phyloP scores from a whole-genome alignment of 2,113 vertebrate species.

The Potamarius usumacintae region DNA sequence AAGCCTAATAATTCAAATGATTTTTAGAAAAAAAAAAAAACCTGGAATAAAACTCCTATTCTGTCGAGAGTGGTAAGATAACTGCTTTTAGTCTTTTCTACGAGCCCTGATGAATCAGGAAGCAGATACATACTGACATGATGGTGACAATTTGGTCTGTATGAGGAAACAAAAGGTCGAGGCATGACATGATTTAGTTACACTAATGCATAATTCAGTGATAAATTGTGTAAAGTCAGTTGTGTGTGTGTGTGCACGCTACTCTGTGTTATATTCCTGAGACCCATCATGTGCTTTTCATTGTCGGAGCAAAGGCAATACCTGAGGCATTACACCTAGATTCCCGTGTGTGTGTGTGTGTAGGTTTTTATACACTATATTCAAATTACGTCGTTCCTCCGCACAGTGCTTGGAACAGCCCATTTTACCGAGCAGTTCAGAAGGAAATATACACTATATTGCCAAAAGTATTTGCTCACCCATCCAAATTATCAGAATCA shows the following conservation, averaged over 20 bases:
- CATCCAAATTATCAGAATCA: no score
- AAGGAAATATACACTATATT: no score
- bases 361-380: not conserved
- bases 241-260: slow-evolving; percentile 6
- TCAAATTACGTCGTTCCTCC: no score
- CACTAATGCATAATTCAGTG: slow-evolving; percentile 22
- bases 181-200: not conserved
- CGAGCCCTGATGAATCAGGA: not conserved
- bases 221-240: not conserved
- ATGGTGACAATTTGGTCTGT: not conserved
- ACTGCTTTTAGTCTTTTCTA: not conserved
- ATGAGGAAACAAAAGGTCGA: not conserved
- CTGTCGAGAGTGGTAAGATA: not conserved
- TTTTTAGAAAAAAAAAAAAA: not conserved
- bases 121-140: not conserved
- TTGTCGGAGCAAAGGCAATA: slow-evolving; percentile 67
- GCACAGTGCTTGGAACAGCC: no score
- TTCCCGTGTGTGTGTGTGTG: slow-evolving; percentile 1
- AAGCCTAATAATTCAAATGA: not conserved
- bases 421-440: no score
- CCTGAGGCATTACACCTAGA: slow-evolving; percentile 45
- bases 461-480: no score
- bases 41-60: not conserved
- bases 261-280: slow-evolving; percentile 29
- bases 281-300: slow-evolving; percentile 64